phyloP scores from a whole-genome alignment of 2,888 invertebrate species.

The Bugulina stolonifera region DNA sequence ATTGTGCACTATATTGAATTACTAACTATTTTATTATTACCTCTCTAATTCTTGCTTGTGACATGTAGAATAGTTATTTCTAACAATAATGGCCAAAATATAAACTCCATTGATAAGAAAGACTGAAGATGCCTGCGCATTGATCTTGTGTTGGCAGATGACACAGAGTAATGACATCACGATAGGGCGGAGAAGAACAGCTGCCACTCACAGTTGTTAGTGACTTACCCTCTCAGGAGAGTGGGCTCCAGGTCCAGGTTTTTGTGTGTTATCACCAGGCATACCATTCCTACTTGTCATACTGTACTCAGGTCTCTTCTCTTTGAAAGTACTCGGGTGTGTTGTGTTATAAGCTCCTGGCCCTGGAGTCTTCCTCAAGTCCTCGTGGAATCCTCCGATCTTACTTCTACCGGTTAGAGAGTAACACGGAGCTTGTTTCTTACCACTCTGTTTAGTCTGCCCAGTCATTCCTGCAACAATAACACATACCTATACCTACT shows the following conservation, averaged over 20 bases:
- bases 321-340: slow-evolving; percentile 32
- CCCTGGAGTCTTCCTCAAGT: slow-evolving; percentile 58
- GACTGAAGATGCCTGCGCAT: too few species aligned
- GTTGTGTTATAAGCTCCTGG: slow-evolving; percentile 35
- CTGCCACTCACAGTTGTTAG: too few species aligned
- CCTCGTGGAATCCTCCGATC: slow-evolving; percentile 33
- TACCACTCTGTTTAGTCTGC: slow-evolving; percentile 33
- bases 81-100: too few species aligned
- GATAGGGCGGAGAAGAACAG: too few species aligned
- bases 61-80: too few species aligned
- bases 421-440: slow-evolving; percentile 64
- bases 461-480: slow-evolving; percentile 33
- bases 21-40: too few species aligned
- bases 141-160: too few species aligned
- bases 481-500: too few species aligned
- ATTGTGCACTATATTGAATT: too few species aligned
- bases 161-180: too few species aligned
- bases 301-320: slow-evolving; percentile 66
- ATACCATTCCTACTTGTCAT: slow-evolving; percentile 72
- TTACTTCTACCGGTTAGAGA: slow-evolving; percentile 79
- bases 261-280: slow-evolving; percentile 69
- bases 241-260: slow-evolving; percentile 84
- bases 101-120: too few species aligned
- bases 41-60: too few species aligned
- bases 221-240: slow-evolving; percentile 82